These are phyloP conservation scores for Ctenochaetus hawaiiensis DNA, from an alignment of 2,797 vertebrate genomes.

Conservation along the genomic window DNA sequence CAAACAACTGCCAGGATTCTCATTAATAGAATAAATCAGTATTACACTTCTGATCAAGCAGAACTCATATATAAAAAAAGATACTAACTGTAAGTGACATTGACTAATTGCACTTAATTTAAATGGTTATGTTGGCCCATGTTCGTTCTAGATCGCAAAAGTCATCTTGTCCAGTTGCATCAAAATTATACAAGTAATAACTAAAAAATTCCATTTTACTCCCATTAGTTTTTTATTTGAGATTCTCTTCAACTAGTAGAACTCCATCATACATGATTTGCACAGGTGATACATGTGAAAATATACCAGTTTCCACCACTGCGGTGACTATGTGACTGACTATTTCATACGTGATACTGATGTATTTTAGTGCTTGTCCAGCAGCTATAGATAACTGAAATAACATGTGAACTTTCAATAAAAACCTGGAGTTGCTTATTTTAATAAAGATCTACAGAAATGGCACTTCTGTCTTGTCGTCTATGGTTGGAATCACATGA, in stretches of 20 bases:
- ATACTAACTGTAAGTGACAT: neutral
- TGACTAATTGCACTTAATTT: neutral
- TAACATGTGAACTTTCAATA: neutral
- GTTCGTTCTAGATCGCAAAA: neutral
- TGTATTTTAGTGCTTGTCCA: neutral
- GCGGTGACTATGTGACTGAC: neutral
- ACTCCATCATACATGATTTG: too few species aligned
- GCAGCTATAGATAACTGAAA: neutral
- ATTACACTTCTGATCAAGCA: neutral
- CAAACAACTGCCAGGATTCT: neutral
- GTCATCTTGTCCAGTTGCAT: neutral
- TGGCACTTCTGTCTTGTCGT: neutral
- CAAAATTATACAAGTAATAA: neutral
- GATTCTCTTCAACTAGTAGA: too few species aligned
- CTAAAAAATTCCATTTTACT: neutral
- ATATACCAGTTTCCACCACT: neutral
- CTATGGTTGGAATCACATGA: neutral
- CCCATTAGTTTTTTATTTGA: neutral
- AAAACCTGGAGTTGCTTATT: neutral
- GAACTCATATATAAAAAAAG: neutral
- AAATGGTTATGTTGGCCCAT: neutral
- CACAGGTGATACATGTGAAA: too few species aligned
- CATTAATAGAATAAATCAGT: neutral
- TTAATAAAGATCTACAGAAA: slow-evolving; percentile 5
- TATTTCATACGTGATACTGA: neutral